These are phyloP conservation scores for Tarsius wallacei DNA, from an alignment of 2,797 vertebrate genomes.

Conservation along the genomic window DNA sequence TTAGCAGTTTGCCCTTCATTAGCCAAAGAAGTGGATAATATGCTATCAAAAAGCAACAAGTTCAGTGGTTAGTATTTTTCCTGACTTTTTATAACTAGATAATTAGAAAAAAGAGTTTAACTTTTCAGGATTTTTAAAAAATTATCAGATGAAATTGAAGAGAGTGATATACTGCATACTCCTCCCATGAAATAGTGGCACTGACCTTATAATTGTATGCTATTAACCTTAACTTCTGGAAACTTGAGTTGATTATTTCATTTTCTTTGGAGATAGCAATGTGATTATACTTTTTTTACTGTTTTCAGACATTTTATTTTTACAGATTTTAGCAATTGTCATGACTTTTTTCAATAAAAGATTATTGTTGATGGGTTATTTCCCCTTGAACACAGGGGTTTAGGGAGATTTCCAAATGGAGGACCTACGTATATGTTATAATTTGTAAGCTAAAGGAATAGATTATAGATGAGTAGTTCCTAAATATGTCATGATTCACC, in stretches of 20 bases:
- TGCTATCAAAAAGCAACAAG: conserved; percentile 95
- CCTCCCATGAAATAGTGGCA: conserved; percentile 6
- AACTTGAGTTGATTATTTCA: conserved; percentile 23
- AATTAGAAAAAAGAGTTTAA: conserved; percentile 72
- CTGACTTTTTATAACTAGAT: conserved; percentile 83
- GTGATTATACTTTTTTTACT: conserved; percentile 53
- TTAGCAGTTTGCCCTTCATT: conserved; percentile 96
- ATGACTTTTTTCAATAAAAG: conserved; percentile 27
- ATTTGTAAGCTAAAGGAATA: conserved; percentile 12
- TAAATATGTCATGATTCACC: conserved; percentile 1
- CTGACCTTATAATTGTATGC: conserved; percentile 71
- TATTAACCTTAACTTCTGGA: background rate
- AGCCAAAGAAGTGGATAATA: conserved; percentile 95
- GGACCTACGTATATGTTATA: background rate
- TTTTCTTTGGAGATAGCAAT: conserved; percentile 28
- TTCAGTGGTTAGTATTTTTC: conserved; percentile 95
- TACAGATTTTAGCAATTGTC: conserved; percentile 12
- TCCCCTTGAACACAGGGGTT: conserved; percentile 17
- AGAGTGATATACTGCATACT: conserved; percentile 56
- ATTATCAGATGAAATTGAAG: conserved; percentile 67
- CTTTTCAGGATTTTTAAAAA: conserved; percentile 76
- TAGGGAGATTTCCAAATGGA: conserved; percentile 45
- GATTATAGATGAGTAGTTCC: background rate
- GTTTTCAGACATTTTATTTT: conserved; percentile 22
- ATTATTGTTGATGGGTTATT: conserved; percentile 13